Conservation (phyloP, 2,113 vertebrate genomes). For the Eurystomus gularis region DNA sequence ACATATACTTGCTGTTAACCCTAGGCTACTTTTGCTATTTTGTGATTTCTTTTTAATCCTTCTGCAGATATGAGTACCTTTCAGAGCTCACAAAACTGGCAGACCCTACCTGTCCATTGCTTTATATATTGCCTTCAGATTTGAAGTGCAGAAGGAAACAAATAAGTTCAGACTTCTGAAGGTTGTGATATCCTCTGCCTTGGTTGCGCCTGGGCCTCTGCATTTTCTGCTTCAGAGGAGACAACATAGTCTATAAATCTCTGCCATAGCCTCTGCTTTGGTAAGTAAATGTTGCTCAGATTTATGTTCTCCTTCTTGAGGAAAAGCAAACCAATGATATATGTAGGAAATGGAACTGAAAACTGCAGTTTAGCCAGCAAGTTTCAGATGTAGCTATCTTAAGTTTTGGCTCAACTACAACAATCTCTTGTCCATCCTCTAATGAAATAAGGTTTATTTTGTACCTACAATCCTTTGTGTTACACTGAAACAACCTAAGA, state of each 20-base stretch:
- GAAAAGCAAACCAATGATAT: neutral
- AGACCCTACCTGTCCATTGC: neutral
- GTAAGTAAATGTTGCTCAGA: neutral
- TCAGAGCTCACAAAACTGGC: neutral
- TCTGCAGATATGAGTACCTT: neutral
- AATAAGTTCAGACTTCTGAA: neutral
- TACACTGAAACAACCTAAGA: rapidly evolving
- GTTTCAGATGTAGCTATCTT: neutral
- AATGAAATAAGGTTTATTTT: neutral
- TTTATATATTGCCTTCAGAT: neutral
- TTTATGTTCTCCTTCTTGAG: neutral
- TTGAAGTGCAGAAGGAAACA: neutral
- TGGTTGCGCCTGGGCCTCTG: neutral
- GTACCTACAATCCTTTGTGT: neutral
- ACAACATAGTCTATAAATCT: neutral
- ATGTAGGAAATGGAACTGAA: neutral
- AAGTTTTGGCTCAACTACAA: neutral
- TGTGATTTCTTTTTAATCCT: neutral
- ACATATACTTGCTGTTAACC: neutral
- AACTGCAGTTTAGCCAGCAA: neutral
- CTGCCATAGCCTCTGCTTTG: neutral
- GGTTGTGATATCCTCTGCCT: neutral
- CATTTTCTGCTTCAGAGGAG: constrained; percentile 37
- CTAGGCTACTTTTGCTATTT: neutral
- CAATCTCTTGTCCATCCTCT: neutral